phyloP scores from a whole-genome alignment of 2,888 invertebrate species.

The Stenurella melanura region DNA sequence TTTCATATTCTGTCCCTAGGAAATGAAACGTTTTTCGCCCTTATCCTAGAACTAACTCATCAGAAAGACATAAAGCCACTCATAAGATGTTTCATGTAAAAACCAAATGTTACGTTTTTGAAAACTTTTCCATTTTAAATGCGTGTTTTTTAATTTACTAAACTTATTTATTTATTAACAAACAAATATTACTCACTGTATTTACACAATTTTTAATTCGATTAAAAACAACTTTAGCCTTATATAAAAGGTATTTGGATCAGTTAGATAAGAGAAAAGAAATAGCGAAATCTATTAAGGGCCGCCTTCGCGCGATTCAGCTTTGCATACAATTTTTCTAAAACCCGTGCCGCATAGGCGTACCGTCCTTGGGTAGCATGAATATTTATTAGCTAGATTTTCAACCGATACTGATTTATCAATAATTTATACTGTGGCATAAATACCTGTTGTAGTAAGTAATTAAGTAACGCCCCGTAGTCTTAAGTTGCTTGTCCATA shows the following conservation, averaged over 20 bases:
- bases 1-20: no score
- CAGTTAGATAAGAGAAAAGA: neutral
- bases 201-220: neutral
- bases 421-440: constrained; percentile 48
- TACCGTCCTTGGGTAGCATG: constrained; percentile 15
- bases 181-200: no score
- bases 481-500: neutral
- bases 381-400: constrained; percentile 21
- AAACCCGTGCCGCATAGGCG: constrained; percentile 8
- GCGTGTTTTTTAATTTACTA: no score
- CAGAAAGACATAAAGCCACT: no score
- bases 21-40: no score
- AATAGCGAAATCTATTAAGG: neutral
- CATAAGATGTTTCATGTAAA: no score
- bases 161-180: no score
- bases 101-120: no score
- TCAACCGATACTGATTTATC: constrained; percentile 34
- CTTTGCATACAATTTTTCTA: constrained; percentile 9
- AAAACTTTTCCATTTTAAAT: no score
- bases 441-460: constrained; percentile 40
- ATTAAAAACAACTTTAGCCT: neutral
- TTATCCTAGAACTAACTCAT: no score
- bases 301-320: neutral
- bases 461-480: constrained; percentile 51
- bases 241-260: neutral